phyloP scores from a whole-genome alignment of 2,113 vertebrate species.

The Murina feae region DNA sequence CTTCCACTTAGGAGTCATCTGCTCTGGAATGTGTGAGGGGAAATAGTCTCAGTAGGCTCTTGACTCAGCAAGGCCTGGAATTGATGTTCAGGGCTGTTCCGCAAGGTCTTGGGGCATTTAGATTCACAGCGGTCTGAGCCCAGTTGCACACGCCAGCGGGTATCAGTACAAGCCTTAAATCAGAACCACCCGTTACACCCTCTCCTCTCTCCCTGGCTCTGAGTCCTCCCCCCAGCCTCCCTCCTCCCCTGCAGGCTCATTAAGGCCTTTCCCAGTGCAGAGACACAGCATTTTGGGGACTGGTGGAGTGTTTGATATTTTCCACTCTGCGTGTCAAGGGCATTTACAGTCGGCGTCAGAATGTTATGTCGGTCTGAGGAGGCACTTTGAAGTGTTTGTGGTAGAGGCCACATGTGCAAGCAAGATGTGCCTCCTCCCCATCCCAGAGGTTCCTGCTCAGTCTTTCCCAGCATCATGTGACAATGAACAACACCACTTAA shows the following conservation, averaged over 20 bases:
- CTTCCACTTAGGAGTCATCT: slow-evolving; percentile 44
- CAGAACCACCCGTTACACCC: slow-evolving; percentile 77
- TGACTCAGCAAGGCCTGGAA: slow-evolving; percentile 67
- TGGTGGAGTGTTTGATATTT: slow-evolving; percentile 91
- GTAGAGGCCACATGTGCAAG: slow-evolving; percentile 96
- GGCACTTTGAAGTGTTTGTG: slow-evolving; percentile 97
- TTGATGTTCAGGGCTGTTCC: slow-evolving; percentile 39
- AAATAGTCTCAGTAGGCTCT: background rate
- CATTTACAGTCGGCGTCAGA: slow-evolving; percentile 98
- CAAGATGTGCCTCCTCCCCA: slow-evolving; percentile 90
- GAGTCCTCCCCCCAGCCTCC: background rate
- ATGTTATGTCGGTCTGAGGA: slow-evolving; percentile 93
- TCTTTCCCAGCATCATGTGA: slow-evolving; percentile 93
- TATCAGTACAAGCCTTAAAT: slow-evolving; percentile 73
- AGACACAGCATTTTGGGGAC: slow-evolving; percentile 76
- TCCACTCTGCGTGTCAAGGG: slow-evolving; percentile 96
- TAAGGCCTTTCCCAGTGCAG: slow-evolving; percentile 78
- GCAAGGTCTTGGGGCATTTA: slow-evolving; percentile 58
- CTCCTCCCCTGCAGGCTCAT: slow-evolving; percentile 76
- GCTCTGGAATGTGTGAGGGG: slow-evolving; percentile 16
- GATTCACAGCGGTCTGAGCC: slow-evolving; percentile 63
- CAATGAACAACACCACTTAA: slow-evolving; percentile 91
- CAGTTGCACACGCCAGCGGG: slow-evolving; percentile 46
- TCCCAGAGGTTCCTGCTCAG: slow-evolving; percentile 77
- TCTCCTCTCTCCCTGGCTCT: slow-evolving; percentile 40